Conservation (phyloP, 1,140 invertebrate genomes). For the Bombus polaris region DNA sequence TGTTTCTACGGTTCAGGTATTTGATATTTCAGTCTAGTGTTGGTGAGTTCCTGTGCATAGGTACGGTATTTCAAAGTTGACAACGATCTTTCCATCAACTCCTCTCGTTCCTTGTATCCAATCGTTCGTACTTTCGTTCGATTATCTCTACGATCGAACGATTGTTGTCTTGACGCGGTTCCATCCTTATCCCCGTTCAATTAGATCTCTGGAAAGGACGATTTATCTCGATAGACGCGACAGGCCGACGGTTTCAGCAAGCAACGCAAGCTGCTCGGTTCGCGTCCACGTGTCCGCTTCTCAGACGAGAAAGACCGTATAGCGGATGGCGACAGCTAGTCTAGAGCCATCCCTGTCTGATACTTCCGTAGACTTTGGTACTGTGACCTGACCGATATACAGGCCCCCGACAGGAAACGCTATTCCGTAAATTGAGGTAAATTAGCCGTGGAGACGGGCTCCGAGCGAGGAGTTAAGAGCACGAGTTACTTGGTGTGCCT, state of each 20-base stretch:
- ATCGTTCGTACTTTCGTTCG: neutral
- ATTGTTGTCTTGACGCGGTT: neutral
- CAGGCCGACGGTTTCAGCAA: neutral
- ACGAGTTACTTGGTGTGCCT: slow-evolving; percentile 68
- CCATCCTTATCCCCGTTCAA: neutral
- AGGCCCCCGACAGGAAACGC: slow-evolving; percentile 72
- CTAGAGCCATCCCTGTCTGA: slow-evolving; percentile 56
- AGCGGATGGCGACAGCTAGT: slow-evolving; percentile 62
- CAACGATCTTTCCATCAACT: neutral
- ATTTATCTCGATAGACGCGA: too few species aligned
- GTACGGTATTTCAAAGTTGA: neutral
- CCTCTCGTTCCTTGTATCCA: neutral
- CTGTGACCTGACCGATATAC: slow-evolving; percentile 69
- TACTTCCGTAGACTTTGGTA: slow-evolving; percentile 54
- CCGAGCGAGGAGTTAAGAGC: slow-evolving; percentile 59
- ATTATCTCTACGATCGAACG: too few species aligned
- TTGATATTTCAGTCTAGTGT: neutral
- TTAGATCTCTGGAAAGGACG: neutral
- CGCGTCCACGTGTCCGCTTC: slow-evolving; percentile 31
- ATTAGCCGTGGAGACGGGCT: slow-evolving; percentile 71
- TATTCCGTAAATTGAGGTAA: slow-evolving; percentile 79
- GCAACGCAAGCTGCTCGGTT: neutral
- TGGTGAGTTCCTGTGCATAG: too few species aligned
- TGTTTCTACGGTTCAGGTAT: neutral
- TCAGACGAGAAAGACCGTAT: neutral